Evolutionary conservation across 2,797 vertebrate species (phyloP).

Genomic region (Gymnopithys bicolor): DNA sequence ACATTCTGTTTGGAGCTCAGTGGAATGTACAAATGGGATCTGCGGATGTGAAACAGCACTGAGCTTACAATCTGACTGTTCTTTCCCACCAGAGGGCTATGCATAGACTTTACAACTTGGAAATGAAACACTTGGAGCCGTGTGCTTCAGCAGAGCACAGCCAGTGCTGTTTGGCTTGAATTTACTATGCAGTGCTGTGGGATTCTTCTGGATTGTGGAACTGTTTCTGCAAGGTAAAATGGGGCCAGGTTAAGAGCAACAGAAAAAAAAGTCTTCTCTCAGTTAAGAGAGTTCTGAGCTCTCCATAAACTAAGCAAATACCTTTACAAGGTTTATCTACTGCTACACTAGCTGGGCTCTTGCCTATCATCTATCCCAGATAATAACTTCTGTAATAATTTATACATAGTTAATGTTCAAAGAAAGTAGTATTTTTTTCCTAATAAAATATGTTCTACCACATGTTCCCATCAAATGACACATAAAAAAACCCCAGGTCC

Average conservation of each 20-base stretch:
- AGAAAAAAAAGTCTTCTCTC: neutral
- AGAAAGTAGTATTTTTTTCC: neutral
- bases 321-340: neutral
- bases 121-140: neutral
- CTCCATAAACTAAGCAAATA: neutral
- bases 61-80: neutral
- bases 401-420: neutral
- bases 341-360: neutral
- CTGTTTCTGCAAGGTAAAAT: neutral
- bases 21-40: neutral
- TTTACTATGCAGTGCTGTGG: neutral
- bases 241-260: neutral
- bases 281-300: neutral
- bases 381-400: neutral
- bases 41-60: neutral
- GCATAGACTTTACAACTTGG: neutral
- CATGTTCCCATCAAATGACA: neutral
- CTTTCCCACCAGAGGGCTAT: neutral
- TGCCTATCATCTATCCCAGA: neutral
- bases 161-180: slow-evolving; percentile 27
- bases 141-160: slow-evolving; percentile 15
- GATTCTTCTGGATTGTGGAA: neutral
- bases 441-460: neutral
- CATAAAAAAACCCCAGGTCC: neutral
- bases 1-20: neutral